phyloP scores from a whole-genome alignment of 2,113 vertebrate genomes.

The Balaenoptera acutorostrata region DNA sequence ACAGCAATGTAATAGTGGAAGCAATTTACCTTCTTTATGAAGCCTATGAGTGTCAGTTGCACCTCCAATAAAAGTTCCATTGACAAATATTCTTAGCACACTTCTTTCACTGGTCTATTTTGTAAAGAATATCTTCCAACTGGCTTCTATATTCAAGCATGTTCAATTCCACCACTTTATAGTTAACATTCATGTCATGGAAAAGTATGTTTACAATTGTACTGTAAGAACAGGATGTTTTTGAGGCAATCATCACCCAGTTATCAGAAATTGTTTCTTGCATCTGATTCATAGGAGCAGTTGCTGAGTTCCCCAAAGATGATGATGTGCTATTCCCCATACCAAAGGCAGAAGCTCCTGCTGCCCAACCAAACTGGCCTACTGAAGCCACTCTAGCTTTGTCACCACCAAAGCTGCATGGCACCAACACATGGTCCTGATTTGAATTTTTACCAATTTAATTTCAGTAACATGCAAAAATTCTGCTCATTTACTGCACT shows the following conservation, averaged over 20 bases:
- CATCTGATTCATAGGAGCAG: constrained; percentile 69
- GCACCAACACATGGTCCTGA: neutral
- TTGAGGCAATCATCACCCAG: constrained; percentile 97
- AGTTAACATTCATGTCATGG: constrained; percentile 86
- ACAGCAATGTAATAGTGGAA: constrained; percentile 88
- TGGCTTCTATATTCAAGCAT: constrained; percentile 84
- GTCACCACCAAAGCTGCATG: neutral
- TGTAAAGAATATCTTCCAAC: constrained; percentile 88
- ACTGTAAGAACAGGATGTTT: constrained; percentile 92
- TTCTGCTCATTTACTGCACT: neutral
- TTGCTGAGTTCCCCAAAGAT: constrained; percentile 1
- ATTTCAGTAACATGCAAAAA: neutral
- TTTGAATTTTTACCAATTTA: neutral
- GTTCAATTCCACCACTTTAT: constrained; percentile 91
- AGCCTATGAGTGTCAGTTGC: constrained; percentile 89
- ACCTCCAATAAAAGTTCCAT: constrained; percentile 91
- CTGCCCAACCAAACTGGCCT: neutral
- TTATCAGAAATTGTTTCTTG: constrained; percentile 91
- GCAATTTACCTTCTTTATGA: constrained; percentile 89
- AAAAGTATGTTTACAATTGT: constrained; percentile 94
- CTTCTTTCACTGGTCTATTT: constrained; percentile 90
- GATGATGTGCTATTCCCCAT: constrained; percentile 65
- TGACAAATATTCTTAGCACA: constrained; percentile 93
- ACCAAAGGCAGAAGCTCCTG: constrained; percentile 15
- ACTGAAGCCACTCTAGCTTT: no score